Conservation (phyloP, 2,797 vertebrate genomes). For the Chaetodon trifasciatus region DNA sequence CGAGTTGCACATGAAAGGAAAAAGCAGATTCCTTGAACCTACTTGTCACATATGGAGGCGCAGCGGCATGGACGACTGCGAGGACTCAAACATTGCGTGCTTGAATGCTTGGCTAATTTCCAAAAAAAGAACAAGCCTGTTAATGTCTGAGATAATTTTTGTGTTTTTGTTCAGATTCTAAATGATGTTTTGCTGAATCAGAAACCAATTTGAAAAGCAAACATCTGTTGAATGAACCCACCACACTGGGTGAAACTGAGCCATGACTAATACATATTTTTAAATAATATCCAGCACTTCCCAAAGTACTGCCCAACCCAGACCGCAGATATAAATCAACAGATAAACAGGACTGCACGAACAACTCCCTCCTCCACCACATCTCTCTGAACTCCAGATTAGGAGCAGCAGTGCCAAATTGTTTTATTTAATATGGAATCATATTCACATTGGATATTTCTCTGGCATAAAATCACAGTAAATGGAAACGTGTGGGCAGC, state of each 20-base stretch:
- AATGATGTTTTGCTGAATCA: neutral
- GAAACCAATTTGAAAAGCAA: too few species aligned
- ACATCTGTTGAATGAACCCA: too few species aligned
- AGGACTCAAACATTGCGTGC: neutral
- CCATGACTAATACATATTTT: too few species aligned
- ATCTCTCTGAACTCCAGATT: neutral
- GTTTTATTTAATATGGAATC: neutral
- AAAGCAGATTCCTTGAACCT: constrained; percentile 26
- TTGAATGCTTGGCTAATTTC: neutral
- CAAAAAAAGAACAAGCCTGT: neutral
- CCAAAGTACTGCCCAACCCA: neutral
- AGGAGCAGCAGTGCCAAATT: neutral
- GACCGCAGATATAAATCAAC: too few species aligned
- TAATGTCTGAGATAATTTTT: too few species aligned
- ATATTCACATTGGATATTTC: constrained; percentile 1
- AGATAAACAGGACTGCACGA: too few species aligned
- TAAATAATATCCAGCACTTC: too few species aligned
- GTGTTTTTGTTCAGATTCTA: neutral
- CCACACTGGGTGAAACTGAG: too few species aligned
- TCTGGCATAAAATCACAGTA: constrained; percentile 20
- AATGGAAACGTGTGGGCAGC: neutral
- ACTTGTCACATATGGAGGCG: constrained; percentile 5
- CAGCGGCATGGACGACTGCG: neutral
- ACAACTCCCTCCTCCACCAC: too few species aligned
- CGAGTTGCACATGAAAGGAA: constrained; percentile 26